Conservation (phyloP, 2,113 vertebrate genomes). For the Ariopsis seemanni region DNA sequence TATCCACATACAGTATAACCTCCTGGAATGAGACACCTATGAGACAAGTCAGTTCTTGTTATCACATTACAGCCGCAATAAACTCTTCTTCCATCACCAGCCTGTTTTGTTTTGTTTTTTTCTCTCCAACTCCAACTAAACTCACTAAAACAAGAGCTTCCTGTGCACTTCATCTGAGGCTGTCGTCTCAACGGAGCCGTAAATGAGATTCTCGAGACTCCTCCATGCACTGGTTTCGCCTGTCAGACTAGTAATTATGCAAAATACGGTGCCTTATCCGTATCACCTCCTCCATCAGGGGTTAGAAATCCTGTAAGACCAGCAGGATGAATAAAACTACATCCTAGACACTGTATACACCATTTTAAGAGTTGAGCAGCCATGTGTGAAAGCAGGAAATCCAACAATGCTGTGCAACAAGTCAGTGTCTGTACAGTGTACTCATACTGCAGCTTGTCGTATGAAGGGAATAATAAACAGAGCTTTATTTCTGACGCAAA, state of each 20-base stretch:
- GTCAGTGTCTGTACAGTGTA: background rate
- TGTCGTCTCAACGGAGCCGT: conserved; percentile 62
- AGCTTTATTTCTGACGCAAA: background rate
- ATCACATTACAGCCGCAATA: background rate
- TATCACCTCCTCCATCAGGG: conserved; percentile 54
- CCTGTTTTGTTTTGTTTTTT: background rate
- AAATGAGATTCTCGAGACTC: conserved; percentile 68
- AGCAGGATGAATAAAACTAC: no score
- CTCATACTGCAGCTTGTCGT: background rate
- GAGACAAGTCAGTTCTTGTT: background rate
- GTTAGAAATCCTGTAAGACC: background rate
- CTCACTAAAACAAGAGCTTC: background rate
- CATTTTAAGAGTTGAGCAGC: background rate
- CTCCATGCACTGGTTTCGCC: conserved; percentile 61
- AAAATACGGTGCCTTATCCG: conserved; percentile 81
- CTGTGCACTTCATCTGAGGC: background rate
- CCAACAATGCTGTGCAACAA: background rate
- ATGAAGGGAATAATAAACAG: background rate
- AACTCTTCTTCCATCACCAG: no score
- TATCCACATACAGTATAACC: no score
- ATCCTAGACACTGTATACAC: background rate
- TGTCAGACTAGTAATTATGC: conserved; percentile 72
- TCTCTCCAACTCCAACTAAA: background rate
- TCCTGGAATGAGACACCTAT: no score
- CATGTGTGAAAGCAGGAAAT: background rate